Base-by-base conservation (phyloP, 2,797 vertebrate species). In the Clamator glandarius region DNA sequence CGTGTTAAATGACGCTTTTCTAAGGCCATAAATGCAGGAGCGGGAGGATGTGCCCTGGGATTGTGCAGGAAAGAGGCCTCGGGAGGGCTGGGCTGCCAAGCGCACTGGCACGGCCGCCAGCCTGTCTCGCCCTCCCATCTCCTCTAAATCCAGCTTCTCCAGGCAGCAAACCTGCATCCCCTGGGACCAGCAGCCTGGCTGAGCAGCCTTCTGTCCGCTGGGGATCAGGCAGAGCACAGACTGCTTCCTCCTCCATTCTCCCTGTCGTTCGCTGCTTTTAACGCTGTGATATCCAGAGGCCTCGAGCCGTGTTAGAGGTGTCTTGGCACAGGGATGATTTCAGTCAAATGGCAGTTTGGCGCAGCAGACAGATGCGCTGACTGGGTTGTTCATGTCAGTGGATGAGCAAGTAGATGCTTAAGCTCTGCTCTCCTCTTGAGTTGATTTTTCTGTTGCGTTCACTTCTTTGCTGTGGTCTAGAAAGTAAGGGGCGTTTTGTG, bases 281-380 rank as follows among this genome's bases (percentile, higher is more conserved):
- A 92, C 73, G 83, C 78, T 36, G 5, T 73, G 7, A 0, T 17
- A 18, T 7, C 85, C 73, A 13, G 15, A 55, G 81, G 42, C 48
- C 61, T 28, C 18, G 5, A 17, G 63, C 42, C 9, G 54, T 7
- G 1, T 3, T 6, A 3, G 68, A 51, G 46, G 7, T 36, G 4
- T 23, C 61, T 57, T 50, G 39, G 62, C 54, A 8, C n/a, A 0
- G 0, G 0, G 54, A 1, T 31, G n/a, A 4, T 11, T 3, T 44
- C 76, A 17, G 64, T n/a, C 61, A n/a, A n/a, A n/a, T n/a, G n/a
- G 12, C 2, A 2, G 15, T 46, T 48, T 11, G 54, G 48, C 41
- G 1, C 13, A 1, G 24, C 1, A 8, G 64, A 55, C 55, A 20
- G 33, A 28, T 19, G 55, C 33, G 3, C 51, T 8, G 17, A 9